Evolutionary conservation across 2,797 vertebrate genomes (phyloP), one percentile per base, ranked within the genome.

Genomic region (Hydrophis major): DNA sequence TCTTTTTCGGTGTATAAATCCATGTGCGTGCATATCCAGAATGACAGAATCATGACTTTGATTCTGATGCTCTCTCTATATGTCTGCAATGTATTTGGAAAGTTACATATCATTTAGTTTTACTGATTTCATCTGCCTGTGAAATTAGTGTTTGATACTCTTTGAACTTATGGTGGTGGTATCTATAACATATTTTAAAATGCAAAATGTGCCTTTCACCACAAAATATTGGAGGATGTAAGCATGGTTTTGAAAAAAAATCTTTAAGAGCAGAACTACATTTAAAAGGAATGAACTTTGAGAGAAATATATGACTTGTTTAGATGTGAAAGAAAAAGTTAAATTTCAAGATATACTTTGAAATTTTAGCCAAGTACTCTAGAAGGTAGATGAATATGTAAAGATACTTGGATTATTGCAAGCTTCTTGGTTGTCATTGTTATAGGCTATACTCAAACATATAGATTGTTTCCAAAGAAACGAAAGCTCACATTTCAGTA

Each of bases 391-490:
- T 56, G 20, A 60, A 27, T 10, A 25, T 78, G n/a, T 25, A 14
- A 94, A 95, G 63, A 95, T 57, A 87, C 14, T 22, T 91, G 27
- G 4, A 94, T 91, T 25, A 69, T n/a, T 6, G 16, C 13, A 69
- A 69, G 16, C 18, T 32, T 55, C 6, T 55, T 32, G 10, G 10
- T 27, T 90, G 66, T 37, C 32, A 78, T 59, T 83, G 56, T 91
- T 53, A 78, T 37, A 78, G 8, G 86, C 91, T 66, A 88, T 1
- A 2, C 22, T 83, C 50, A 14, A 11, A 63, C 90, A 91, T 14
- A 10, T 32, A 4, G 37, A 27, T 20, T 78, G 27, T 61, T 83
- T 57, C 7, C 93, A 89, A 1, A 87, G 66, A 50, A 50, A 50
- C 1, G 7, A 50, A 50, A 50, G 50, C 7, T 50, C 50, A 50